These are phyloP conservation scores for Andrena flavipes DNA, from an alignment of 2,888 invertebrate genomes.

Conservation along the genomic window DNA sequence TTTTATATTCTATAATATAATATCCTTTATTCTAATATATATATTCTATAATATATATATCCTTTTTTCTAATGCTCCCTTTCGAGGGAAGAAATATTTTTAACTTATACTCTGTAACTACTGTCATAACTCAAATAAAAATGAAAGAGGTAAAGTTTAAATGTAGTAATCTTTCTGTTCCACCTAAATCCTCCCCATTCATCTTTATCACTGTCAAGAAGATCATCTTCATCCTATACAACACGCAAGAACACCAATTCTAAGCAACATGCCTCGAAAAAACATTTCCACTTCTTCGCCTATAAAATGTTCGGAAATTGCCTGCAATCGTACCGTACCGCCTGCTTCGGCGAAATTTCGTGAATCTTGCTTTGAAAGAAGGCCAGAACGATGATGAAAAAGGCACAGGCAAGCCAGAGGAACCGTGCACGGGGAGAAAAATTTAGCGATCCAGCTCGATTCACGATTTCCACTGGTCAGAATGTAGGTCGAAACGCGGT, in stretches of 20 bases:
- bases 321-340: background rate
- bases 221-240: no score
- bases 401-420: background rate
- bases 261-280: background rate
- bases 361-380: constrained; percentile 2
- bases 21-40: no score
- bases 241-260: background rate
- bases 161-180: no score
- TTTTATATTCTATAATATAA: no score
- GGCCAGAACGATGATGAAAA: background rate
- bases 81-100: no score
- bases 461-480: constrained; percentile 17
- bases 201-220: no score
- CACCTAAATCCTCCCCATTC: no score
- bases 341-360: constrained; percentile 16
- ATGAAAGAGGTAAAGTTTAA: no score
- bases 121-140: no score
- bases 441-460: constrained; percentile 32
- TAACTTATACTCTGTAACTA: no score
- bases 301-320: background rate
- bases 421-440: constrained; percentile 2
- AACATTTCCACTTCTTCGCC: background rate
- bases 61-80: no score
- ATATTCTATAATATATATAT: no score
- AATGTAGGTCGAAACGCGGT: constrained; percentile 49